phyloP scores from a whole-genome alignment of 2,113 vertebrate genomes.

The Erythrocercus mccallii region DNA sequence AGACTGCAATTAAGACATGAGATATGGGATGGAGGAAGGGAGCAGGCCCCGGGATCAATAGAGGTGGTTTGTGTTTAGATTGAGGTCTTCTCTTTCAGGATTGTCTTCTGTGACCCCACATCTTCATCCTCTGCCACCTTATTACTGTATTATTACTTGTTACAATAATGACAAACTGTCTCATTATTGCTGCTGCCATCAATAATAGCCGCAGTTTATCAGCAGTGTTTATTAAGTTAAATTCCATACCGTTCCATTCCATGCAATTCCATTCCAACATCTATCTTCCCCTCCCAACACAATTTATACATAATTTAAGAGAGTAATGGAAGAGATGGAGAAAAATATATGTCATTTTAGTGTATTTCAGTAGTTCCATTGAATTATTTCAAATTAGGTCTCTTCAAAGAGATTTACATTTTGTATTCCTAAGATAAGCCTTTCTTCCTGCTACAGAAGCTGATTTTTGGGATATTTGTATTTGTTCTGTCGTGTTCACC shows the following conservation, averaged over 20 bases:
- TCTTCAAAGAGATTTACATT: background rate
- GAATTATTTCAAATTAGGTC: background rate
- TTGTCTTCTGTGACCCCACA: conserved; percentile 27
- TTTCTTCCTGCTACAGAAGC: background rate
- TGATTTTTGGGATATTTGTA: background rate
- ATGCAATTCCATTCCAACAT: background rate
- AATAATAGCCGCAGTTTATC: background rate
- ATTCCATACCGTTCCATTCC: background rate
- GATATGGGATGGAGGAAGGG: background rate
- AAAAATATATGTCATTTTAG: background rate
- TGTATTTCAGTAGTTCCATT: background rate
- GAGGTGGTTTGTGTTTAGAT: conserved; percentile 17
- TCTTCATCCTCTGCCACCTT: background rate
- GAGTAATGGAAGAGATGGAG: background rate
- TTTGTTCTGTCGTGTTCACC: background rate
- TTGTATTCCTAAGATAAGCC: background rate
- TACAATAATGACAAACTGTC: conserved; percentile 10
- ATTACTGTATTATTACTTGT: conserved; percentile 37
- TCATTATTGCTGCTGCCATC: conserved; percentile 11
- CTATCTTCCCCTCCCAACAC: background rate
- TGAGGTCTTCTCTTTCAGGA: conserved; percentile 22
- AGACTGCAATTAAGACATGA: conserved; percentile 11
- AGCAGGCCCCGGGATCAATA: conserved; percentile 2
- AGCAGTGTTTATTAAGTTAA: background rate
- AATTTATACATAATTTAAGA: background rate